Percentiles rank a stretch among this genome's conserved stretches.
These are phyloP conservation scores for Danio albolineatus DNA, from an alignment of 2,797 vertebrate species.

Conservation along the genomic window DNA sequence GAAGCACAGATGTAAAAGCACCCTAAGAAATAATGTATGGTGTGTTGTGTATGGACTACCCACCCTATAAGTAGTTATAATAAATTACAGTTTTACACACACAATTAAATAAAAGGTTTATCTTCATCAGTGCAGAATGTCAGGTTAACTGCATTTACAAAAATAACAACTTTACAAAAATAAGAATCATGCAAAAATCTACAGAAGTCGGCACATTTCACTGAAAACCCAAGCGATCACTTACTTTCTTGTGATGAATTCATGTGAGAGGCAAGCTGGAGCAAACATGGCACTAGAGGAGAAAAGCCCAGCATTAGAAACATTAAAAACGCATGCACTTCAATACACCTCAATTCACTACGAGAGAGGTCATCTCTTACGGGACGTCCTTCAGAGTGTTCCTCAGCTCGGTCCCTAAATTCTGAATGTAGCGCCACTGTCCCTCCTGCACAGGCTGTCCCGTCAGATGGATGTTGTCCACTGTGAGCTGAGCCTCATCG, in stretches of 20 bases:
- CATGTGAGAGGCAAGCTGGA: constrained; percentile 94
- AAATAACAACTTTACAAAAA: not conserved
- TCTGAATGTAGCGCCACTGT: constrained; percentile 97
- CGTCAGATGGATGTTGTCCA: constrained; percentile 95
- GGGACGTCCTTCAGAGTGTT: constrained; percentile 94
- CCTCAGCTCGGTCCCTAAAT: constrained; percentile 90
- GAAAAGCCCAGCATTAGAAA: constrained; percentile 39
- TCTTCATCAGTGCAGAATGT: not conserved
- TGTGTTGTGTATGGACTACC: too few relatives aligned
- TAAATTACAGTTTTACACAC: too few relatives aligned
- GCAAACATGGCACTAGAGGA: constrained; percentile 91
- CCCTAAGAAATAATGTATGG: too few relatives aligned
- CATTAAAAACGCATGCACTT: not conserved
- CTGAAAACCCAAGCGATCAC: constrained; percentile 52
- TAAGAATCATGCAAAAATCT: not conserved
- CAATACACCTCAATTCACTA: too few relatives aligned
- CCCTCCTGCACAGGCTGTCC: constrained; percentile 96
- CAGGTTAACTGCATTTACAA: not conserved
- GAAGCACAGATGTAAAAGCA: too few relatives aligned
- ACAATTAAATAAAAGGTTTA: not conserved
- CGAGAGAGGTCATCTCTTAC: constrained; percentile 73
- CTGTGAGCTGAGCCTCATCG: constrained; percentile 95
- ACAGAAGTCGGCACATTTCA: not conserved
- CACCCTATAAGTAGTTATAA: too few relatives aligned
- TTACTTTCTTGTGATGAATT: constrained; percentile 95